Base-by-base conservation (phyloP, 2,797 vertebrate genomes). In the Liparis tanakae region DNA sequence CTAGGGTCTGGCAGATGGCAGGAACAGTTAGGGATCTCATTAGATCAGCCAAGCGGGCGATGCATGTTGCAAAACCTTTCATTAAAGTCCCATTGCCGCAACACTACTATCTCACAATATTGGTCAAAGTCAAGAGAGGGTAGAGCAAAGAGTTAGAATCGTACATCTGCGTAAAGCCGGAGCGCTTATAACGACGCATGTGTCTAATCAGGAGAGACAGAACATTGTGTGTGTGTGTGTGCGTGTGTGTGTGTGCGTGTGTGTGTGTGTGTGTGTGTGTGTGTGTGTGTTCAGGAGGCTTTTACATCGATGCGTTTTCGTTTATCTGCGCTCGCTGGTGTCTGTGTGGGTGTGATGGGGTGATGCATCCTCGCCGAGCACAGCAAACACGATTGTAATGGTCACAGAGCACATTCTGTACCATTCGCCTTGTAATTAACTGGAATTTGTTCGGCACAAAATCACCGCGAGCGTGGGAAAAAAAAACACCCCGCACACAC, bases 11-110 rank as follows among this genome's bases (percentile, higher is more conserved):
- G 94, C 94, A 95, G 95, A 95, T 95, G 95, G 95, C 92, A 91
- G 85, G 75, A 95, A 94, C 94, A 94, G 94, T 95, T 94, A 94
- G 94, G 90, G 93, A 94, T 93, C 94, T 95, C 95, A 94, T 95
- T 95, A 95, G 94, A 94, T 87, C 94, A 94, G 90, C 93, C 93
- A 90, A 94, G 93, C 93, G 25, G 82, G 92, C 88, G 80, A 92
- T 76, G 91, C 90, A 87, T 90, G 74, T 92, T 90, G 90, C 93
- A 90, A 92, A 94, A 91, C 86, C 93, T 94, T 94, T 95, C 93
- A 94, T 95, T 95, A 95, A 94, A 92, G 93, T 88, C 93, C 91
- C 88, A 90, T 90, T 84, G 90, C 89, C 88, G 87, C 81, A 89
- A 89, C 91, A 82, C 83, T 46, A 15, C 51, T 6, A 81, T 85